These are phyloP conservation scores for Halcyon senegalensis DNA, from an alignment of 2,113 vertebrate species.

Conservation along the genomic window DNA sequence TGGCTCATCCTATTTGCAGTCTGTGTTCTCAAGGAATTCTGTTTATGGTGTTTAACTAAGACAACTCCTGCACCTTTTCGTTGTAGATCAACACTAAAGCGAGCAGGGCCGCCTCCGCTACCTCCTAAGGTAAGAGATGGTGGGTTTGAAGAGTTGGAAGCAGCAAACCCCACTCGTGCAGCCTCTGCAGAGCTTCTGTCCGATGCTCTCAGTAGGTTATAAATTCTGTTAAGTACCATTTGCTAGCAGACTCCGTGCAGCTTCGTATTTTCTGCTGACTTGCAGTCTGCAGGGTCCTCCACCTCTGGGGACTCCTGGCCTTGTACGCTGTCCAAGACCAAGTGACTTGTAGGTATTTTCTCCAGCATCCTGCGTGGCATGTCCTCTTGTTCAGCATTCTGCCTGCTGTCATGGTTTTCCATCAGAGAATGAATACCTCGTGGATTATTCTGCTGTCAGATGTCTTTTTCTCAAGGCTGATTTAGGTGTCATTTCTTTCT, in stretches of 20 bases:
- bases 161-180: neutral
- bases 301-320: neutral
- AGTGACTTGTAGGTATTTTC: neutral
- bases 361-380: neutral
- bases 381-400: neutral
- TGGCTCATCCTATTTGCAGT: neutral
- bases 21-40: neutral
- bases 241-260: neutral
- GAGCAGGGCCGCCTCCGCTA: slow-evolving; percentile 87
- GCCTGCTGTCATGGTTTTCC: neutral
- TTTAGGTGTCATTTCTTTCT: neutral
- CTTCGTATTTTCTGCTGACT: neutral
- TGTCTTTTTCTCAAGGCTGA: neutral
- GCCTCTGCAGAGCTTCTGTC: neutral
- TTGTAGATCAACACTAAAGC: slow-evolving; percentile 90
- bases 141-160: neutral
- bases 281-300: neutral
- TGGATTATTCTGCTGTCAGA: neutral
- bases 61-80: neutral
- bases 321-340: neutral
- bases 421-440: neutral
- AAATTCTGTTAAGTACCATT: neutral
- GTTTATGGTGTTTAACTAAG: neutral
- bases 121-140: slow-evolving; percentile 89
- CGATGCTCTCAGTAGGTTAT: neutral